Evolutionary conservation across 2,113 vertebrate species (phyloP).

Genomic region (Anser brachyrhynchus): DNA sequence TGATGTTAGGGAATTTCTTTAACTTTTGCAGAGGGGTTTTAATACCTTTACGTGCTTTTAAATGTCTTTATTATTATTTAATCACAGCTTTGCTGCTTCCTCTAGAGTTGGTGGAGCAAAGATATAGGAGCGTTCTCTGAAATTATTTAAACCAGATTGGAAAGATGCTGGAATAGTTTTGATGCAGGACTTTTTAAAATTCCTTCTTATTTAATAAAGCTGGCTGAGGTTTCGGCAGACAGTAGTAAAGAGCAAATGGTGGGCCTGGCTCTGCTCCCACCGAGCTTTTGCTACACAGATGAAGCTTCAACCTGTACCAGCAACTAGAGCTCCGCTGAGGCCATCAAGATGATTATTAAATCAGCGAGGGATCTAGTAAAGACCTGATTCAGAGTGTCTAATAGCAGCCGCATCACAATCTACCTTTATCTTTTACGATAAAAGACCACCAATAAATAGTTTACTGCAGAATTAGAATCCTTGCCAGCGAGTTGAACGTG

Average conservation of each 20-base stretch:
- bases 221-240: background rate
- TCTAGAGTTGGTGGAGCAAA: background rate
- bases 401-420: background rate
- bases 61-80: background rate
- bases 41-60: background rate
- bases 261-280: background rate
- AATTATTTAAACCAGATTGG: background rate
- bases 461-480: background rate
- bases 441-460: background rate
- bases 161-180: background rate
- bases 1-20: background rate
- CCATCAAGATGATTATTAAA: background rate
- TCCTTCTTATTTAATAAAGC: conserved; percentile 32
- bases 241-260: background rate
- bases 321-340: background rate
- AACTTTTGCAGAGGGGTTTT: background rate
- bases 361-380: background rate
- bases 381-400: background rate
- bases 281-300: background rate
- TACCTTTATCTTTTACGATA: background rate
- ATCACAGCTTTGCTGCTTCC: background rate
- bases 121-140: background rate
- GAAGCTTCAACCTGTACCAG: background rate
- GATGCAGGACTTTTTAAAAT: background rate
- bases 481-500: conserved; percentile 20